Base-by-base conservation (phyloP, 23 tunicate species). In the Trididemnum nubilum region DNA sequence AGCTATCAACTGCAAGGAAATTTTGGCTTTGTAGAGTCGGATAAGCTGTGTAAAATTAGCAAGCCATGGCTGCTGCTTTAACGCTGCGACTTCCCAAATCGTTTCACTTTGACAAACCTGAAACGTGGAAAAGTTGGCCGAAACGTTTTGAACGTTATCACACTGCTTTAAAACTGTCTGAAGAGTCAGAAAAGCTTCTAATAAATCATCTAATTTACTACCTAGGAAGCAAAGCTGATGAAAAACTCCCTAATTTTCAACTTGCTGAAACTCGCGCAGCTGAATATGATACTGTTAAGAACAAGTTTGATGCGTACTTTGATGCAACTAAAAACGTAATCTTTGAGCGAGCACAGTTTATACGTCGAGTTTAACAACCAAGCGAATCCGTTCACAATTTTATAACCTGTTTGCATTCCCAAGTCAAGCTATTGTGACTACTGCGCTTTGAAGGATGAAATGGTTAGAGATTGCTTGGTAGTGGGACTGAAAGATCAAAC, bases 371-470 rank as follows among this genome's bases (percentile, higher is more conserved):
- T 44, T 15, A 44, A 44, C 15, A 7, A 15, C 54, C 54, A 77
- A 24, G 34, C 35, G 5, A 54, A 52, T 21, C 30, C 38, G 71
- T 5, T 21, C 2, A 40, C 27, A 4, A 57, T 52, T 37, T 5
- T 57, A 28, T 31, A 52, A 7, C 57, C 2, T 58, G 71, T 52
- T 2, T 51, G 71, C 7, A 73, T 33, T 5, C 4, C 31, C 3
- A 9, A 18, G 38, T 37, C 19, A 71, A 32, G n/a, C n/a, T 9
- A n/a, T 15, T 54, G 22, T 9, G 18, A 77, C 9, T 77, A 52
- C 82, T 35, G 82, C 24, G 82, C 24, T 9, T 71, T 77, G 7
- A 30, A 57, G 4, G 82, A 77, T 23, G 71, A 77, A 57, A 31
- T 77, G 69, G 27, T 77, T 15, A 35, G 82, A 25, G 71, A 54